Conservation (phyloP, 1,140 invertebrate species). For the Drosophila kanapiae region DNA sequence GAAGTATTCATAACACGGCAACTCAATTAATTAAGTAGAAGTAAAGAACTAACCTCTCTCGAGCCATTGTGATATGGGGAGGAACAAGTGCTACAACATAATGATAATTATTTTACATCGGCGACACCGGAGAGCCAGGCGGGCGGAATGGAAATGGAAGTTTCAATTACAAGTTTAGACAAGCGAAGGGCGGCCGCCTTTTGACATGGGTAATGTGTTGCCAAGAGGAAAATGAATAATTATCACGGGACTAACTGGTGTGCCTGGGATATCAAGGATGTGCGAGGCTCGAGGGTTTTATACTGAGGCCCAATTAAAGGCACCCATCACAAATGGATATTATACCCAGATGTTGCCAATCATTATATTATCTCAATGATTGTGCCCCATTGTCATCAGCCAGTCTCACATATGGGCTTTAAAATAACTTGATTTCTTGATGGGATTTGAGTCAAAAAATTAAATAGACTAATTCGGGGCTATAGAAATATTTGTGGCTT, state of each 20-base stretch:
- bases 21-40: constrained; percentile 79
- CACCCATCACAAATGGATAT: background rate
- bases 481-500: background rate
- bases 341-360: constrained; percentile 10
- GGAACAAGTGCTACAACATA: constrained; percentile 52
- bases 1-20: constrained; percentile 78
- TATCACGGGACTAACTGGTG: constrained; percentile 29
- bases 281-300: background rate
- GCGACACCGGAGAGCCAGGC: constrained; percentile 2
- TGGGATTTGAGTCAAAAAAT: background rate
- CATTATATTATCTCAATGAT: background rate
- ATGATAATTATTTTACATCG: constrained; percentile 77
- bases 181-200: constrained; percentile 33
- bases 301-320: constrained; percentile 18
- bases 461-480: background rate
- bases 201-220: constrained; percentile 68
- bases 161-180: constrained; percentile 73
- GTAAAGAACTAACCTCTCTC: constrained; percentile 53
- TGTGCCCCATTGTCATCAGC: constrained; percentile 1
- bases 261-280: background rate
- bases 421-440: background rate
- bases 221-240: constrained; percentile 62
- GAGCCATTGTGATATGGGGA: constrained; percentile 43
- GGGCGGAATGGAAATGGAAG: constrained; percentile 21
- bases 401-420: background rate